Evolutionary conservation across 2,888 invertebrate genomes (phyloP).

Genomic region (Chloromyia formosa): DNA sequence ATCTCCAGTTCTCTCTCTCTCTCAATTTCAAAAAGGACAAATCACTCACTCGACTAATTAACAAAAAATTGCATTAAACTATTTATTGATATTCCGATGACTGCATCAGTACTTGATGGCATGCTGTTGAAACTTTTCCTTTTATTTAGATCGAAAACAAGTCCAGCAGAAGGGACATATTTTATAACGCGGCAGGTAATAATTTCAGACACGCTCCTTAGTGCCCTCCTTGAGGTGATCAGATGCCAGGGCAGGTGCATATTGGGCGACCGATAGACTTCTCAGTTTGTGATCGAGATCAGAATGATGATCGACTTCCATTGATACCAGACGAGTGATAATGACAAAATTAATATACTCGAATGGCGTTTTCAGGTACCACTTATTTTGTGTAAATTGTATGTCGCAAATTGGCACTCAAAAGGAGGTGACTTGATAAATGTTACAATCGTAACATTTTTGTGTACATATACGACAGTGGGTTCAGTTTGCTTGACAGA

Average conservation of each 20-base stretch:
- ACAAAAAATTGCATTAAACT: background rate
- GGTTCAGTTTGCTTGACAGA: too few species aligned
- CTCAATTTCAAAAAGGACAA: background rate
- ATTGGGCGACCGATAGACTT: slow-evolving; percentile 13
- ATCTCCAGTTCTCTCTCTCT: background rate
- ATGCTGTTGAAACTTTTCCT: background rate
- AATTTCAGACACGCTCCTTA: slow-evolving; percentile 38
- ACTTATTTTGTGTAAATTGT: slow-evolving; percentile 33
- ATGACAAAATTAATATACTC: slow-evolving; percentile 22
- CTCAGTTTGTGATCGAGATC: background rate
- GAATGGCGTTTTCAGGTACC: background rate
- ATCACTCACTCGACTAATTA: slow-evolving; percentile 32
- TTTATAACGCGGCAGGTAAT: slow-evolving; percentile 12
- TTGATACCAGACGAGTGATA: slow-evolving; percentile 18
- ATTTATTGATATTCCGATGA: background rate
- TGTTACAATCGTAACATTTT: background rate
- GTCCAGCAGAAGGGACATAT: background rate
- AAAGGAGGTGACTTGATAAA: background rate
- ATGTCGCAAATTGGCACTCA: background rate
- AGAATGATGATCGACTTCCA: slow-evolving; percentile 2
- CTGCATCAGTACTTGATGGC: background rate
- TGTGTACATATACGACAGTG: too few species aligned
- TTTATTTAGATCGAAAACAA: too few species aligned
- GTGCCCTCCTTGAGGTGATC: slow-evolving; percentile 1
- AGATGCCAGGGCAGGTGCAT: slow-evolving; percentile 37